These are phyloP conservation scores for Ruditapes philippinarum DNA, from an alignment of 1,140 invertebrate species.

Conservation along the genomic window DNA sequence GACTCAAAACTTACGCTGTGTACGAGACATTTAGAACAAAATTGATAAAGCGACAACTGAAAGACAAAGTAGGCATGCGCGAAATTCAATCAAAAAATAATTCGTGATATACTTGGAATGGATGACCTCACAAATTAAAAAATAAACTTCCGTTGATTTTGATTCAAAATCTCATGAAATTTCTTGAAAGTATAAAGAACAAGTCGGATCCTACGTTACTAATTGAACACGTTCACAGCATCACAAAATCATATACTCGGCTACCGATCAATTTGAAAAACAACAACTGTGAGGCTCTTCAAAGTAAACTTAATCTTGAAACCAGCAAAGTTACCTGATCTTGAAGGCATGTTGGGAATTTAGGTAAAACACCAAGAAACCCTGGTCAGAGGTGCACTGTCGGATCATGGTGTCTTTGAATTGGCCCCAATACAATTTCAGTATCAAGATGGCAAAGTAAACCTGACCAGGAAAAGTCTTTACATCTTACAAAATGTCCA, in stretches of 20 bases:
- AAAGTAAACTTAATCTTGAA: slow-evolving; percentile 51
- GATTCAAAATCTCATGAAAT: neutral
- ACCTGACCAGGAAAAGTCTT: slow-evolving; percentile 13
- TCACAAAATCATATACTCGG: neutral
- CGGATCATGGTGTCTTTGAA: slow-evolving; percentile 28
- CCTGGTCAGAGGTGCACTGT: slow-evolving; percentile 16
- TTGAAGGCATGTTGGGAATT: slow-evolving; percentile 35
- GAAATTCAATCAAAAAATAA: slow-evolving; percentile 37
- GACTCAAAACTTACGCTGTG: slow-evolving; percentile 21
- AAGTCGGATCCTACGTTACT: neutral
- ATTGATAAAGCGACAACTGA: slow-evolving; percentile 47
- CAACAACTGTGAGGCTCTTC: slow-evolving; percentile 41
- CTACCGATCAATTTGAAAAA: slow-evolving; percentile 40
- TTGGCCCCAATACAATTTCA: neutral
- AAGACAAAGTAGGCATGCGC: slow-evolving; percentile 22
- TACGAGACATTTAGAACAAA: slow-evolving; percentile 54
- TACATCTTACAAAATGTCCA: neutral
- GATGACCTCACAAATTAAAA: slow-evolving; percentile 5
- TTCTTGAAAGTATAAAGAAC: neutral
- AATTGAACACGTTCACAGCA: neutral
- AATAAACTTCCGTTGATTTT: slow-evolving; percentile 37
- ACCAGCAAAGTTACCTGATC: slow-evolving; percentile 35
- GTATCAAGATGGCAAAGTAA: slow-evolving; percentile 10
- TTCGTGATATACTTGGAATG: slow-evolving; percentile 6
- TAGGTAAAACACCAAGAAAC: slow-evolving; percentile 33